Base-by-base conservation (phyloP, 1,140 invertebrate genomes). In the Arctopsyche grandis region DNA sequence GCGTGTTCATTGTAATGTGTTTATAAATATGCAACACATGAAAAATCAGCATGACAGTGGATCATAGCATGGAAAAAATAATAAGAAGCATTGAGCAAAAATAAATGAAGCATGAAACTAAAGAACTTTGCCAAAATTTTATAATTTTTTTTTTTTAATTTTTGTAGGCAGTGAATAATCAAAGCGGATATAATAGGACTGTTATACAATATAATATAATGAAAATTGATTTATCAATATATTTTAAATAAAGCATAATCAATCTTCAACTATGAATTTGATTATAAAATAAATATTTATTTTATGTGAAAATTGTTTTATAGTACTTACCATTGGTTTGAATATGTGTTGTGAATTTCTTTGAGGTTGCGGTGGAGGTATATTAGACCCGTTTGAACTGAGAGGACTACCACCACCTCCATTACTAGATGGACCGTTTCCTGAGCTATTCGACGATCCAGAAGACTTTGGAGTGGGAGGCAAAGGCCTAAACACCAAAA, bases 381-480 rank as follows among this genome's bases (percentile, higher is more conserved):
- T 84, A 0, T 86, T 86, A 22, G 87, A 86, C 9, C 77, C 77
- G 24, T 81, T 80, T 0, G 81, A 80, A 26, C 84, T 86, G 24
- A 84, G 84, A 0, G 87, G 86, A 60, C 85, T 85, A 66, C 86
- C 85, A 43, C 86, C 85, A 73, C 84, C 83, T 5, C 86, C 86
- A 73, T 88, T 88, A 83, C 88, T 88, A 69, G 88, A 88, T 0
- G 78, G 81, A 5, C 81, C 81, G 56, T 82, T 82, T 70, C 87
- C 87, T 29, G 88, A 88, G 88, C 84, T 90, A 88, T 86, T 91
- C 82, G 84, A 91, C 79, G 83, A 91, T 85, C 85, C 93, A 88
- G 86, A 94, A 87, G 83, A 87, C 80, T 92, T 90, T 14, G 96
- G 95, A 78, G 96, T 96, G 19, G 96, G 95, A 60, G 96, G 96